phyloP scores from a whole-genome alignment of 2,797 vertebrate genomes.

The Pygocentrus nattereri region DNA sequence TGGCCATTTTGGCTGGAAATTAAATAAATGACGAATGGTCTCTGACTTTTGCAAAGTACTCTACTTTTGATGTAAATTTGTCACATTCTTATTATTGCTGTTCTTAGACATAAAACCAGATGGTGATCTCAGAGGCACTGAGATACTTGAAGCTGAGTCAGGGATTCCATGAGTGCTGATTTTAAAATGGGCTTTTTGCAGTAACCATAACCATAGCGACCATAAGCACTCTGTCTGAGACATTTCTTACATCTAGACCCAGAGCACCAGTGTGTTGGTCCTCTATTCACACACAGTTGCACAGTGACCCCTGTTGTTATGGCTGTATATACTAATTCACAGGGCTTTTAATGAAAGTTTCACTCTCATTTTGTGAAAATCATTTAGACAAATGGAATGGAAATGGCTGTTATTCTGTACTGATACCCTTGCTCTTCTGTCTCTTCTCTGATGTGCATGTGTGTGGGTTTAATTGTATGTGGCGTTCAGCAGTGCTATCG shows the following conservation, averaged over 20 bases:
- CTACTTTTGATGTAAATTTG: not conserved
- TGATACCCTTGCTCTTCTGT: not conserved
- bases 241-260: not conserved
- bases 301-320: not conserved
- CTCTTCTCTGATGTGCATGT: not conserved
- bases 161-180: slow-evolving; percentile 8
- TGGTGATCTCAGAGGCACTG: slow-evolving; percentile 18
- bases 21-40: too few relatives aligned
- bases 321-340: not conserved
- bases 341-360: not conserved
- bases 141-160: slow-evolving; percentile 17
- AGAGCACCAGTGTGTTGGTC: not conserved
- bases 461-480: slow-evolving; percentile 16
- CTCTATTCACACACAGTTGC: not conserved
- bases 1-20: too few relatives aligned
- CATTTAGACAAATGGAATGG: not conserved
- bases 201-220: not conserved
- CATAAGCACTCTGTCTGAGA: not conserved
- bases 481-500: slow-evolving; percentile 27
- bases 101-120: not conserved
- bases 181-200: not conserved
- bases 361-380: not conserved
- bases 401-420: not conserved
- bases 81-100: not conserved
- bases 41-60: too few relatives aligned